These are phyloP conservation scores for Vespertilio murinus DNA, from an alignment of 2,797 vertebrate genomes.

Conservation along the genomic window DNA sequence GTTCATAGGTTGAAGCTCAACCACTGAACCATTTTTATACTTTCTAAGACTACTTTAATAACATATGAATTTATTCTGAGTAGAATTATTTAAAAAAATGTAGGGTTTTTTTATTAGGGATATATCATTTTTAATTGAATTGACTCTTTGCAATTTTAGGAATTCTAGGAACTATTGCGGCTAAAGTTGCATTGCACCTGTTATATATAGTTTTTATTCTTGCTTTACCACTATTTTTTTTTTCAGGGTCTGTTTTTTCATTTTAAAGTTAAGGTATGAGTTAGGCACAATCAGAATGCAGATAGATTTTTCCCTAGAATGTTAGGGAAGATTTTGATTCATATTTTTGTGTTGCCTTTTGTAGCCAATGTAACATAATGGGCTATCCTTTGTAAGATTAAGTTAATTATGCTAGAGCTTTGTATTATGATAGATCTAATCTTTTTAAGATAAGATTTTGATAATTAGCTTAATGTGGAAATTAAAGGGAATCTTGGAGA, in stretches of 20 bases:
- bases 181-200: not conserved
- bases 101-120: not conserved
- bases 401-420: not conserved
- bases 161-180: not conserved
- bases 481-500: not conserved
- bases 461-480: not conserved
- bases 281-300: not conserved
- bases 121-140: conserved; percentile 14
- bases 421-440: not conserved
- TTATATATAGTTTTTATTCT: not conserved
- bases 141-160: not conserved
- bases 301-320: conserved; percentile 1
- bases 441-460: not conserved
- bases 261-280: not conserved
- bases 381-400: not conserved
- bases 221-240: not conserved
- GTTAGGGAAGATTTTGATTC: not conserved
- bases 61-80: conserved; percentile 5
- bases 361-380: not conserved
- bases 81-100: not conserved
- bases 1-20: too few relatives aligned
- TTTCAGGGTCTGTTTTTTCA: not conserved
- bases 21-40: not conserved
- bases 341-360: not conserved
- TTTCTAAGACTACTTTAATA: conserved; percentile 15